Percentiles rank a stretch among this genome's conserved stretches.
These are phyloP conservation scores for Montipora sp. DNA, from an alignment of 64 coral and sea anemone species.

Conservation along the genomic window DNA sequence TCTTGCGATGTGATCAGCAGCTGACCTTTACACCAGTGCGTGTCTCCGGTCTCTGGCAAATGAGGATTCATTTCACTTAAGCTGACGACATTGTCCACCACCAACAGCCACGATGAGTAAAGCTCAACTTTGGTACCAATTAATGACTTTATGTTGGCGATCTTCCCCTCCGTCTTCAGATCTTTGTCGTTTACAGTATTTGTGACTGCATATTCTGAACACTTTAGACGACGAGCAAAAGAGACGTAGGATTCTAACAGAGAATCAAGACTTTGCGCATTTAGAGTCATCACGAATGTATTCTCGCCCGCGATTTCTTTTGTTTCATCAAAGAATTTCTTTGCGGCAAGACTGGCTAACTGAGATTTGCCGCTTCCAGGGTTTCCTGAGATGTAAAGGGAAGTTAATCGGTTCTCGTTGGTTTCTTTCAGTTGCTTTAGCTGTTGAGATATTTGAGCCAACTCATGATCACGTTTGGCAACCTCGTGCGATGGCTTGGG, in stretches of 20 bases:
- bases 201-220: slow-evolving; percentile 41
- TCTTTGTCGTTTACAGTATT: slow-evolving; percentile 7
- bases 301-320: no score
- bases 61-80: not conserved
- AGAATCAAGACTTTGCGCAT: slow-evolving; percentile 35
- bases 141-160: slow-evolving; percentile 16
- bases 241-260: slow-evolving; percentile 51
- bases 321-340: not conserved
- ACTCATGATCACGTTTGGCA: not conserved
- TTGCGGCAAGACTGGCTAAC: slow-evolving; percentile 29
- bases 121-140: not conserved
- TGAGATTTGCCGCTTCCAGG: slow-evolving; percentile 64
- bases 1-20: slow-evolving; percentile 72
- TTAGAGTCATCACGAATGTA: slow-evolving; percentile 66
- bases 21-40: slow-evolving; percentile 46
- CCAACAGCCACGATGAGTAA: slow-evolving; percentile 61
- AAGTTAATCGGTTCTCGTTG: not conserved
- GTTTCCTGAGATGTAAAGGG: slow-evolving; percentile 41
- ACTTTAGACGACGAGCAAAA: slow-evolving; percentile 48
- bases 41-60: slow-evolving; percentile 37
- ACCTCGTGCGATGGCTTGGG: slow-evolving; percentile 18
- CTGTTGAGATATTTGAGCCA: not conserved
- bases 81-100: slow-evolving; percentile 58
- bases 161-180: slow-evolving; percentile 35
- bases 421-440: not conserved